Evolutionary conservation across 2,113 vertebrate species (phyloP), one percentile per base, ranked within the genome.

Genomic region (Paratilapia polleni): DNA sequence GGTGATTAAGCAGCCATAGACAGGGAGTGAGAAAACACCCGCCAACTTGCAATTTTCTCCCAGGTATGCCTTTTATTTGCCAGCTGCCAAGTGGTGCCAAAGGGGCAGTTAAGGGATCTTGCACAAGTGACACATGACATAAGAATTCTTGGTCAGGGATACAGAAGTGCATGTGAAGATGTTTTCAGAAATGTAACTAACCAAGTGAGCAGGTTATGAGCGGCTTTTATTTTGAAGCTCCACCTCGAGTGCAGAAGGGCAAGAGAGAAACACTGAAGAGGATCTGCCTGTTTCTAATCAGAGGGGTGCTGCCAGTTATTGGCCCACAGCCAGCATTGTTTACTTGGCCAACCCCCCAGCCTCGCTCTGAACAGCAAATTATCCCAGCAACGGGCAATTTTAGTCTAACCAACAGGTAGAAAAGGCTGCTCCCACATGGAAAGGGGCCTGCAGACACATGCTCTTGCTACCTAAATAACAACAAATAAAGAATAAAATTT

Each of bases 51-150:
- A 90, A 93, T 95, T 95, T 95, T 91, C 88, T 93, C 90, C 81
- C 86, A 95, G 94, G 80, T 95, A 92, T 86, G 93, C 89, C 78
- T 96, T 96, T 96, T 95, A 95, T 94, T 96, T 94, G 91, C 3
- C 22, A 84, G 90, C 89, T 87, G 94, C 95, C 91, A 94, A 94
- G 82, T 90, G 91, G 91, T 89, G 93, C 93, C 94, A 96, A 79
- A 80, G 90, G 87, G 54, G 79, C 76, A 82, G 87, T 84, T 62
- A 68, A 68, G 58, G 61, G 73, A 78, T 68, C 54, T 58, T 43
- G 47, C 31, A 78, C 59, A n/a, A 47, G 43, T 47, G 13, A 15
- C 43, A 47, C 43, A 47, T 47, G 43, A 47, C 43, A 47, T 5
- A 47, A 47, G 14, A 13, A 47, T 15, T 52, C 17, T 4, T 7